Percentiles rank a stretch among this genome's conserved stretches.
phyloP scores from a whole-genome alignment of 2,797 vertebrate species.

The Fundulus diaphanus region DNA sequence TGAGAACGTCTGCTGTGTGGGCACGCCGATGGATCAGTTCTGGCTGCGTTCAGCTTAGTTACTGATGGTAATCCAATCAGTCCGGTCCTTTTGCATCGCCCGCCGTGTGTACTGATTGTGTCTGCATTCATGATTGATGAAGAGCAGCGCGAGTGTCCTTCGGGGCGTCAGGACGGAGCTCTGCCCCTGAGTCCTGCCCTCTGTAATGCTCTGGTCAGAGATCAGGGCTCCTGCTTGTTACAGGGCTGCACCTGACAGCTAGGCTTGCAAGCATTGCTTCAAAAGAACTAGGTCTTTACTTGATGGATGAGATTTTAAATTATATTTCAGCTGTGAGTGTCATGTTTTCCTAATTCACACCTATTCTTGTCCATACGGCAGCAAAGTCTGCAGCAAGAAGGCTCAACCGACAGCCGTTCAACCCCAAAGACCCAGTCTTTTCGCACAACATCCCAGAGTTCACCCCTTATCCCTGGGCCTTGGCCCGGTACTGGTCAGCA shows the following conservation, averaged over 20 bases:
- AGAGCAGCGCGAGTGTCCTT: constrained; percentile 19
- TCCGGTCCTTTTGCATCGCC: constrained; percentile 39
- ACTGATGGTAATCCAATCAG: constrained; percentile 71
- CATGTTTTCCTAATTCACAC: neutral
- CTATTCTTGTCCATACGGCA: neutral
- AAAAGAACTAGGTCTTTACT: neutral
- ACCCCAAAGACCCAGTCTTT: neutral
- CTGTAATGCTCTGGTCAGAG: neutral
- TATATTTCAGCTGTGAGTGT: no score
- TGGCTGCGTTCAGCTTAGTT: constrained; percentile 64
- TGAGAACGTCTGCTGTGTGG: constrained; percentile 5
- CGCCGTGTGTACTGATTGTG: constrained; percentile 70
- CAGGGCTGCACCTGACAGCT: neutral
- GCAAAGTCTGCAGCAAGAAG: neutral
- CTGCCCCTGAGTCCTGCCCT: constrained; percentile 8
- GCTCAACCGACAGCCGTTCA: neutral
- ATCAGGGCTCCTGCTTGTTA: neutral
- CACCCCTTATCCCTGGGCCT: no score
- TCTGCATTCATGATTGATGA: constrained; percentile 73
- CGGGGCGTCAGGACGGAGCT: constrained; percentile 12
- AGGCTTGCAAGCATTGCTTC: neutral
- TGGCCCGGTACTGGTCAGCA: no score
- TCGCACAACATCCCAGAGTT: no score
- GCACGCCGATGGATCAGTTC: constrained; percentile 9
- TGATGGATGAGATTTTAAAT: no score